Evolutionary conservation across 2,797 vertebrate species (phyloP), one percentile per base, ranked within the genome.

Genomic region (Gobionotothen gibberifrons): DNA sequence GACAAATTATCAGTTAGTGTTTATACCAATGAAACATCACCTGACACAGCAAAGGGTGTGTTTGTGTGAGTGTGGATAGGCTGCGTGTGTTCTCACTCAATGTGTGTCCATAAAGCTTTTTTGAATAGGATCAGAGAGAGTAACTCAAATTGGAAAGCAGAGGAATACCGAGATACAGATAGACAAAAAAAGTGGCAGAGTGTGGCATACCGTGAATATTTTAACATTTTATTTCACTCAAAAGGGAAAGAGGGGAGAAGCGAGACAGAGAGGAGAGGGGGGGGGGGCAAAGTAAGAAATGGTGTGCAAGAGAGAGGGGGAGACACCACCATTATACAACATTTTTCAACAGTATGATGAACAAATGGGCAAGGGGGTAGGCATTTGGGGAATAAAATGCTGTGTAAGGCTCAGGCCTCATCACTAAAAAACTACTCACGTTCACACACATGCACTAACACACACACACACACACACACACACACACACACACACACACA

Each of bases 351-450:
- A 63, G 39, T 53, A 65, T 52, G 44, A 72, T 53, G 15, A 79
- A 82, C 42, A 66, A 73, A 78, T 32, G 52, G 51, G 46, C 16
- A 68, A 3, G 49, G 36, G 63, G 57, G 65, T 63, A 3, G 56
- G 65, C 47, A 75, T 87, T 62, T 68, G 64, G 76, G 32, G 53
- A 42, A 71, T 66, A 85, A 87, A 89, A 83, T 82, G 88, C 87
- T 89, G 84, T 85, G 85, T 87, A 92, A 90, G 83, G 76, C 78
- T 74, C 11, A 9, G 64, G 75, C 77, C 86, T 89, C 85, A 92
- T 90, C 88, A 81, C 84, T 87, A 73, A 78, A 36, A 91, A 92
- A 89, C 90, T 90, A 85, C 83, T 86, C 90, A 90, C 89, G 83
- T 87, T 81, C 78, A 44, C 46, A 47, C 46, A 64, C 48, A 10